Percentiles rank a stretch among this genome's conserved stretches.
phyloP scores from a whole-genome alignment of 2,888 invertebrate species.

The Villa cingulata region DNA sequence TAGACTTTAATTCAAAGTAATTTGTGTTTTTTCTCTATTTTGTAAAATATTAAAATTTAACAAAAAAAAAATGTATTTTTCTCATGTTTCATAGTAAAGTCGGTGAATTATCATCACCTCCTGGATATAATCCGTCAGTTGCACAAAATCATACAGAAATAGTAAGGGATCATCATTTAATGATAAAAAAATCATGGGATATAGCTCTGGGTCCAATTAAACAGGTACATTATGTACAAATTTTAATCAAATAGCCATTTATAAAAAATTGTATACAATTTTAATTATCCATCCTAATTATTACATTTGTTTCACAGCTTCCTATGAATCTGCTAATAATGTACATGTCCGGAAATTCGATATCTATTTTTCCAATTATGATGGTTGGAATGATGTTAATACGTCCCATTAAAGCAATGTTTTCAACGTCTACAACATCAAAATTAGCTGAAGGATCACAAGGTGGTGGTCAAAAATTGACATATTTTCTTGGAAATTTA shows the following conservation, averaged over 20 bases:
- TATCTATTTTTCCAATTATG: constrained; percentile 99
- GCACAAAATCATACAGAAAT: constrained; percentile 62
- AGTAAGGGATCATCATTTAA: constrained; percentile 68
- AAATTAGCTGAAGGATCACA: constrained; percentile 90
- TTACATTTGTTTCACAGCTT: constrained; percentile 29
- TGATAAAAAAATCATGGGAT: constrained; percentile 95
- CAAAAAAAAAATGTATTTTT: constrained; percentile 1
- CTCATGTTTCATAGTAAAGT: constrained; percentile 27
- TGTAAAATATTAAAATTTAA: neutral
- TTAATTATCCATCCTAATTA: no score
- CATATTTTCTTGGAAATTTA: constrained; percentile 86
- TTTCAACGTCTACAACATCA: constrained; percentile 78
- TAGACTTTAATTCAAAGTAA: constrained; percentile 49
- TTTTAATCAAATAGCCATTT: neutral
- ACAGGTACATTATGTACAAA: constrained; percentile 48
- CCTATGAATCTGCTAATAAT: constrained; percentile 99
- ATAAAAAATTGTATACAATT: neutral
- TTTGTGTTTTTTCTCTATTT: neutral
- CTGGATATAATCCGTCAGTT: constrained; percentile 66
- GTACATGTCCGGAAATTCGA: constrained; percentile 99
- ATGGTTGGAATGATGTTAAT: constrained; percentile 99
- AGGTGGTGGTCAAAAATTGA: constrained; percentile 79
- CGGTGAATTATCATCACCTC: constrained; percentile 59
- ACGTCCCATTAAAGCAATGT: constrained; percentile 88
- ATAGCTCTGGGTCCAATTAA: constrained; percentile 88